phyloP scores from a whole-genome alignment of 2,888 invertebrate genomes.

The Diplolepis rosae region DNA sequence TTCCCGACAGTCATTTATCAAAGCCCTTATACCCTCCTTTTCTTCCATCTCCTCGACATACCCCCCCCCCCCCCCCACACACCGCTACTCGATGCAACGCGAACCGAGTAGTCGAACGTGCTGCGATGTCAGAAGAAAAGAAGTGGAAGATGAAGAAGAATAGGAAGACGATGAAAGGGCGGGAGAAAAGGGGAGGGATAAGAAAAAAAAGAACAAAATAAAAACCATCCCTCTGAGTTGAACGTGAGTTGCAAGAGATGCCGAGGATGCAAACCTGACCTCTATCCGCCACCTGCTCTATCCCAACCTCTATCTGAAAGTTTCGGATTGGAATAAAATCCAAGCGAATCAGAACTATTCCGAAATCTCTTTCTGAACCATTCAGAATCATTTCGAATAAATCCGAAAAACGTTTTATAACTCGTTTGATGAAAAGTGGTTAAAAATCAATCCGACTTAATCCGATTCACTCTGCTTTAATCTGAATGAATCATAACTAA shows the following conservation, averaged over 20 bases:
- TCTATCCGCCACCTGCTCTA: neutral
- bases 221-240: conserved; percentile 26
- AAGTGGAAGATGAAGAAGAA: conserved; percentile 45
- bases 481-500: too few species aligned
- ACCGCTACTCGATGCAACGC: conserved; percentile 44
- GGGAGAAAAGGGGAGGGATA: conserved; percentile 46
- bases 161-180: conserved; percentile 37
- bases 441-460: too few species aligned
- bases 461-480: too few species aligned
- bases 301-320: neutral
- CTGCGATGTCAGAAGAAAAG: conserved; percentile 42
- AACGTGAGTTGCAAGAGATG: conserved; percentile 41
- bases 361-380: neutral
- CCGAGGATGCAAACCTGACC: conserved; percentile 29
- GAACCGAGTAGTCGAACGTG: conserved; percentile 44
- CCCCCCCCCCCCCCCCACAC: too few species aligned
- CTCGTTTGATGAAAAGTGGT: too few species aligned
- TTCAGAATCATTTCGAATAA: too few species aligned
- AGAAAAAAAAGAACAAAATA: conserved; percentile 34
- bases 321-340: too few species aligned
- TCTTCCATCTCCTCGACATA: conserved; percentile 45
- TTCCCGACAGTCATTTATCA: conserved; percentile 68
- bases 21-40: conserved; percentile 58
- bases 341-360: neutral
- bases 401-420: too few species aligned